Percentiles rank a stretch among this genome's conserved stretches.
These are phyloP conservation scores for Sminthurides aquaticus DNA, from an alignment of 2,888 invertebrate species.

Conservation along the genomic window DNA sequence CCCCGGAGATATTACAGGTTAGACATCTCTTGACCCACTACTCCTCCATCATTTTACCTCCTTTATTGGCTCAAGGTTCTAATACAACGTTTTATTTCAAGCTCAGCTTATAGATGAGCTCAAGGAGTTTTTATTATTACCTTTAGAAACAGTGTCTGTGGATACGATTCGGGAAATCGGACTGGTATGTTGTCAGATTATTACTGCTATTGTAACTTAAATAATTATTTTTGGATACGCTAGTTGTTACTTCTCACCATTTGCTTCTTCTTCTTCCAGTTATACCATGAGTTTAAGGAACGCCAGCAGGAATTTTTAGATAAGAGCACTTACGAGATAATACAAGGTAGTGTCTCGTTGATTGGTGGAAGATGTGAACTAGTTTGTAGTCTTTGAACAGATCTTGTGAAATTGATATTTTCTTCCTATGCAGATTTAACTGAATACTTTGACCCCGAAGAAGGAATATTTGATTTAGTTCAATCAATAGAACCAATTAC, in stretches of 20 bases:
- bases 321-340: conserved; percentile 31
- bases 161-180: conserved; percentile 35
- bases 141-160: conserved; percentile 23
- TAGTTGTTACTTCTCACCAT: background rate
- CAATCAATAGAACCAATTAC: conserved; percentile 29
- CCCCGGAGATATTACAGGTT: conserved; percentile 35
- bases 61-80: background rate
- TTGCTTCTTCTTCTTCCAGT: conserved; percentile 13
- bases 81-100: background rate
- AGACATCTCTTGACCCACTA: background rate
- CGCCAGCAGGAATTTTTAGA: conserved; percentile 33
- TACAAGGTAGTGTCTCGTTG: conserved; percentile 21
- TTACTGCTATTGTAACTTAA: background rate
- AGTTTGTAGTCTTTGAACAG: background rate
- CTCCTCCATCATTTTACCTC: background rate
- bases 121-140: conserved; percentile 32
- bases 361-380: no score
- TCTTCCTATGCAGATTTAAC: conserved; percentile 24
- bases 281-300: conserved; percentile 37
- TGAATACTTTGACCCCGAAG: conserved; percentile 37
- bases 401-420: background rate
- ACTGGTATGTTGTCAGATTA: conserved; percentile 22
- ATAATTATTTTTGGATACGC: no score
- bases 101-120: conserved; percentile 32
- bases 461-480: conserved; percentile 34